Evolutionary conservation across 1,140 invertebrate species (phyloP), one percentile per base, ranked within the genome.

Genomic region (Drosophila gunungcola): DNA sequence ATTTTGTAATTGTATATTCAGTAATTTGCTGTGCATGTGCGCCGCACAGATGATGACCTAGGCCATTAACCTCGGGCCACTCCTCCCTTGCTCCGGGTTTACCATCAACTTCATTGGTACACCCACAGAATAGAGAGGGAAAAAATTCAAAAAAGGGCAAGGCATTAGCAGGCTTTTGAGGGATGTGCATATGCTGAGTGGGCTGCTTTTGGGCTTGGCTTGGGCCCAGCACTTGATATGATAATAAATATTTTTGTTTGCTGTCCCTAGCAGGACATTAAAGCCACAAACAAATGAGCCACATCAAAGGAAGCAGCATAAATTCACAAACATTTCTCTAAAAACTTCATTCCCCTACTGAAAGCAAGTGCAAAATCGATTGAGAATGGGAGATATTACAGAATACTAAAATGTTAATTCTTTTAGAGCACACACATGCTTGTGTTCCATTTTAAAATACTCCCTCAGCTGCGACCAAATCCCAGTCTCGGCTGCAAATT

Each of bases 1-100:
- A 83, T 83, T 88, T 78, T 80, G 62, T 89, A 89, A 90, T 89
- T 89, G 81, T 90, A 72, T 89, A 84, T 89, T 74, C 73, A 78
- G 85, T 78, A 84, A 86, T 89, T 83, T 73, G 48, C 60, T 42
- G 36, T 62, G 70, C 79, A 79, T 68, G 83, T 75, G 65, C 46
- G 64, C 46, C 46, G 54, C 65, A 76, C 58, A 60, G 56, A 63
- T 79, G 55, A 70, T 62, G 65, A 61, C 57, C 55, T 34, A 38
- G 73, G 73, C 49, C 74, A 69, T 77, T 77, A 77, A 77, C 74
- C 74, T 56, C 39, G n/a, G 67, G 52, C 56, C 69, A 63, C 72
- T 43, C 72, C 58, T 32, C 46, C 13, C 56, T 6, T 13, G 36
- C 12, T 11, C 34, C 41, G 32, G 41, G 29, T 42, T 45, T 75